Conservation (phyloP, 2,797 vertebrate genomes). For the Oophaga sylvatica region DNA sequence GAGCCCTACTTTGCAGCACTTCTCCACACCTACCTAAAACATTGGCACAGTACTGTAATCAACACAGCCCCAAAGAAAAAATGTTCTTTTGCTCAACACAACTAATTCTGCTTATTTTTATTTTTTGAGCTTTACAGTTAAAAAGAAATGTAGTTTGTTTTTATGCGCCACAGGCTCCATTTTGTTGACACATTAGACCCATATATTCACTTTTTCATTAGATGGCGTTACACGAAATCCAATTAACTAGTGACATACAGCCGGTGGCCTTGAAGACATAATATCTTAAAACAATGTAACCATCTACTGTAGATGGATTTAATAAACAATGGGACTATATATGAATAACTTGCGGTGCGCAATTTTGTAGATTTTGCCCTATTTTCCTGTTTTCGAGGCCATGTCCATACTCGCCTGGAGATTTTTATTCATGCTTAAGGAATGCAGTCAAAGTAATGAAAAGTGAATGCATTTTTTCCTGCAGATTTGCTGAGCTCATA, state of each 20-base stretch:
- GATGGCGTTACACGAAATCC: no score
- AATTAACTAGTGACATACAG: background rate
- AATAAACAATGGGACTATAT: background rate
- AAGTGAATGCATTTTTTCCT: conserved; percentile 19
- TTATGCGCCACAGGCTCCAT: no score
- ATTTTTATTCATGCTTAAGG: conserved; percentile 1
- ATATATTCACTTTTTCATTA: no score
- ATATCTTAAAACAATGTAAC: background rate
- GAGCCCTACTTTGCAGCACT: no score
- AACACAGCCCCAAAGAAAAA: no score
- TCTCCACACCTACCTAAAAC: no score
- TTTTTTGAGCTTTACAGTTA: no score
- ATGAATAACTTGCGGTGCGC: background rate
- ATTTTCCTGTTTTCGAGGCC: background rate
- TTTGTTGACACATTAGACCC: no score
- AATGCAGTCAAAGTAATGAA: conserved; percentile 10
- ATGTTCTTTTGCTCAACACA: no score
- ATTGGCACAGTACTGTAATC: no score
- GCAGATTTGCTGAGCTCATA: conserved; percentile 23
- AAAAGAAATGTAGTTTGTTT: no score
- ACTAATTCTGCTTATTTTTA: no score
- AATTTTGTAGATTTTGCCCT: background rate
- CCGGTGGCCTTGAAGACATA: background rate
- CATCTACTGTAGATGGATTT: background rate
- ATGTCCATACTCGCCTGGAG: background rate